Percentiles rank a stretch among this genome's conserved stretches.
Conservation (phyloP, 1,140 invertebrate species). For the Drosophila subobscura region DNA sequence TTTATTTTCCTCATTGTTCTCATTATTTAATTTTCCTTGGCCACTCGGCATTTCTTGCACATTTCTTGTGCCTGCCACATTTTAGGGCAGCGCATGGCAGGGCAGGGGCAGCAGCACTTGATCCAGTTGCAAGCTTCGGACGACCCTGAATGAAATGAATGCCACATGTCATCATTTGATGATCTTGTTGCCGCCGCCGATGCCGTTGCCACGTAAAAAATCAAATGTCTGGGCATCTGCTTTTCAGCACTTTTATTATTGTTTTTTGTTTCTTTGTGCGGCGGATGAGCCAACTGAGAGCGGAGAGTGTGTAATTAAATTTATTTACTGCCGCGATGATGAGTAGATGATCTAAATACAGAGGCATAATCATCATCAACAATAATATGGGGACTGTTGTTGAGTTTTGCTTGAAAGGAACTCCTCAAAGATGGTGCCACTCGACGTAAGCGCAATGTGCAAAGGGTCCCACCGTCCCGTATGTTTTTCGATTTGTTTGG, state of each 20-base stretch:
- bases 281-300: constrained; percentile 46
- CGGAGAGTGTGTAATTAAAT: constrained; percentile 68
- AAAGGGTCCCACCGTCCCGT: constrained; percentile 19
- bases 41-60: constrained; percentile 27
- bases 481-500: constrained; percentile 15
- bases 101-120: constrained; percentile 31
- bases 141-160: constrained; percentile 63
- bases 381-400: constrained; percentile 42
- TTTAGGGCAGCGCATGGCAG: constrained; percentile 26
- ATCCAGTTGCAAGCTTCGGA: constrained; percentile 55
- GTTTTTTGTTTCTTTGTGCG: constrained; percentile 28
- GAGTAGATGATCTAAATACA: constrained; percentile 6
- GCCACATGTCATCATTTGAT: constrained; percentile 65
- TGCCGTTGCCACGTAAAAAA: constrained; percentile 16
- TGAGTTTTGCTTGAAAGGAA: constrained; percentile 43
- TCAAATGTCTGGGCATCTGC: constrained; percentile 55
- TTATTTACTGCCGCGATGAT: constrained; percentile 64
- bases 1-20: constrained; percentile 11
- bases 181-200: constrained; percentile 28
- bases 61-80: constrained; percentile 28
- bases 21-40: constrained; percentile 24
- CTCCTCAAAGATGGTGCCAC: constrained; percentile 38
- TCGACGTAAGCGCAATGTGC: constrained; percentile 44
- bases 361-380: neutral
- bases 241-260: constrained; percentile 55